These are phyloP conservation scores for Siphamia tubifer DNA, from an alignment of 2,113 vertebrate genomes.

Conservation along the genomic window DNA sequence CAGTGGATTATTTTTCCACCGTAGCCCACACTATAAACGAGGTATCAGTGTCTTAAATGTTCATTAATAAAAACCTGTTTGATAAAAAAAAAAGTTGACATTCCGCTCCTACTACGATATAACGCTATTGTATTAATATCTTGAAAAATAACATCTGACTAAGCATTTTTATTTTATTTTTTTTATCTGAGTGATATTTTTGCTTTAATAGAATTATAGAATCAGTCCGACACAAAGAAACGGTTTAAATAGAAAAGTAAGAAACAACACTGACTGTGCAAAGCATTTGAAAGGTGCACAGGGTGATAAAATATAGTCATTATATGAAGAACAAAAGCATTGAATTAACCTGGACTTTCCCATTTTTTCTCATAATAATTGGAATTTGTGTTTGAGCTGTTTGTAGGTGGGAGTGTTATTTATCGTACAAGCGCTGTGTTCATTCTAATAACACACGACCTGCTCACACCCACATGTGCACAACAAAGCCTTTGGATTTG, in stretches of 20 bases:
- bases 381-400: conserved; percentile 1
- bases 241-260: not conserved
- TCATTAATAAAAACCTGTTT: too few relatives aligned
- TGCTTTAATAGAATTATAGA: too few relatives aligned
- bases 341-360: not conserved
- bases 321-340: conserved; percentile 28
- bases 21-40: too few relatives aligned
- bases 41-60: too few relatives aligned
- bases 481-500: not conserved
- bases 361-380: conserved; percentile 39
- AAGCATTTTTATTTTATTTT: too few relatives aligned
- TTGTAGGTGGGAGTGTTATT: conserved; percentile 34
- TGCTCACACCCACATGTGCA: not conserved
- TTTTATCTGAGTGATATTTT: too few relatives aligned
- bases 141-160: too few relatives aligned
- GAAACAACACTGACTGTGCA: not conserved
- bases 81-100: too few relatives aligned
- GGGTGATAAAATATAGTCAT: not conserved
- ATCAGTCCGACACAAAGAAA: not conserved
- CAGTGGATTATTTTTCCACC: too few relatives aligned
- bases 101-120: too few relatives aligned
- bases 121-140: too few relatives aligned
- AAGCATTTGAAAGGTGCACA: not conserved
- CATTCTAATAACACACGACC: conserved; percentile 2
- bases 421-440: not conserved